phyloP scores from a whole-genome alignment of 2,113 vertebrate species.

The Coracopsis vasa region DNA sequence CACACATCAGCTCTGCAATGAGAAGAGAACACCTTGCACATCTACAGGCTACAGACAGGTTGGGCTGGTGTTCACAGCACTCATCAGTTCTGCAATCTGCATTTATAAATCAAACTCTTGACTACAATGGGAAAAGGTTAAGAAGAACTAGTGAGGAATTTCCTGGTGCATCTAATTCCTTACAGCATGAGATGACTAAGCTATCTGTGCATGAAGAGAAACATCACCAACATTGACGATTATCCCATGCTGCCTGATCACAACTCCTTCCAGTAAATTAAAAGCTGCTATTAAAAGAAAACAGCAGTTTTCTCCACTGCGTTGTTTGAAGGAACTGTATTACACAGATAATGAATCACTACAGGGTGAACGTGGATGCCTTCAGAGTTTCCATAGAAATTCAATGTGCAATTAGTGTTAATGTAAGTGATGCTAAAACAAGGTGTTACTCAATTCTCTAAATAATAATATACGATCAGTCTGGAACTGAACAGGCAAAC shows the following conservation, averaged over 20 bases:
- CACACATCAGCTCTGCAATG: fast-evolving
- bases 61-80: not conserved
- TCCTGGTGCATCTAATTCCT: not conserved
- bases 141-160: not conserved
- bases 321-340: not conserved
- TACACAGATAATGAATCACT: not conserved
- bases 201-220: not conserved
- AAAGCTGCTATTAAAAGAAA: not conserved
- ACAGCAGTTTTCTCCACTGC: not conserved
- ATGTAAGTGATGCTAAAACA: not conserved
- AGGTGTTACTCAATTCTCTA: not conserved
- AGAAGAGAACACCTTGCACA: not conserved
- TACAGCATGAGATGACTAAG: not conserved
- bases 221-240: fast-evolving
- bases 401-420: not conserved
- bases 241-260: not conserved
- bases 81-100: not conserved
- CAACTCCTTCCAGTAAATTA: not conserved
- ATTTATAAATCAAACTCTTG: not conserved
- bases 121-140: not conserved
- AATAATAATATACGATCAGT: not conserved
- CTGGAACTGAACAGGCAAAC: not conserved
- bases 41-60: too few relatives aligned
- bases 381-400: not conserved
- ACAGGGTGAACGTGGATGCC: not conserved